Evolutionary conservation across 30 jellyfish, hydroid and myxozoan species (phyloP), one percentile per base, ranked within the genome.

Genomic region (Pseudorhiza aurosa): DNA sequence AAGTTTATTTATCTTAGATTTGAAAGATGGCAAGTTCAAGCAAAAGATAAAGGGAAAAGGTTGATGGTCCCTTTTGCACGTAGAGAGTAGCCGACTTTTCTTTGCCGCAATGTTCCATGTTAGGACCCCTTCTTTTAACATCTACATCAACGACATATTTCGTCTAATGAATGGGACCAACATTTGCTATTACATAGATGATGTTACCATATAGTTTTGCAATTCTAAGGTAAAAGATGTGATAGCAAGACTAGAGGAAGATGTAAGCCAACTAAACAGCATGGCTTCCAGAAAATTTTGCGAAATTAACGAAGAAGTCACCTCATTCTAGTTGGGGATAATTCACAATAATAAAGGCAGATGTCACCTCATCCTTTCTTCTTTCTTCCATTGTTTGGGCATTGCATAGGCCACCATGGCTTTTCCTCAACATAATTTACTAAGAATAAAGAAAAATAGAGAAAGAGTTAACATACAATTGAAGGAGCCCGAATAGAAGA

Each of bases 401-500:
- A n/a, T n/a, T n/a, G n/a, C n/a, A n/a, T n/a, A n/a, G n/a, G n/a
- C n/a, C n/a, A n/a, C n/a, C n/a, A n/a, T n/a, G n/a, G n/a, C n/a
- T n/a, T n/a, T n/a, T n/a, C n/a, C n/a, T n/a, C n/a, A n/a, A n/a
- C n/a, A n/a, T n/a, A n/a, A n/a, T n/a, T n/a, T n/a, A n/a, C n/a
- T n/a, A n/a, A n/a, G n/a, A n/a, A n/a, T n/a, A n/a, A 49, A 27
- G 24, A 68, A 39, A 15, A 43, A 40, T 17, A 64, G 7, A 31
- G 60, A 14, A 39, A 39, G 12, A 12, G 12, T 39, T 39, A 39
- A 39, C 15, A 59, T 58, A 35, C 68, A 77, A 6, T 77, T 58
- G 69, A 75, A 39, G 77, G 35, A 17, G 75, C 47, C 17, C 64
- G 30, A 12, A 30, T 49, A 46, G 53, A 46, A 24, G 58, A 18